Conservation (phyloP, 1,140 invertebrate genomes). For the Holcopasites calliopsidis region DNA sequence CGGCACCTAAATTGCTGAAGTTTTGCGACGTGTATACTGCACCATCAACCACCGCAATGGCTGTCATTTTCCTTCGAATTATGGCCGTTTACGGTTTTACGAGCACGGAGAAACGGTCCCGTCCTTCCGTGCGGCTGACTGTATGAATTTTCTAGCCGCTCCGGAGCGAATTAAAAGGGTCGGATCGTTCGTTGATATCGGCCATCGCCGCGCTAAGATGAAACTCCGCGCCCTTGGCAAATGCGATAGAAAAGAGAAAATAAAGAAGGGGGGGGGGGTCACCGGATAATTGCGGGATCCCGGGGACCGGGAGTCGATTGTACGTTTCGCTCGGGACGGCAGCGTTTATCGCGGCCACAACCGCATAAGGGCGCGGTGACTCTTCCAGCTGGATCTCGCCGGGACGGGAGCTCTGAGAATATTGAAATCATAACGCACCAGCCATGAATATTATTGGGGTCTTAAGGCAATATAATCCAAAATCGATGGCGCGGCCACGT, state of each 20-base stretch:
- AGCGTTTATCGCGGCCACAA: conserved; percentile 66
- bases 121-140: no score
- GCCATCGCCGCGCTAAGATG: no score
- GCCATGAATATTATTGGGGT: conserved; percentile 77
- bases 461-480: conserved; percentile 77
- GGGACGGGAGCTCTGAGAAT: conserved; percentile 60
- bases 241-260: conserved; percentile 1
- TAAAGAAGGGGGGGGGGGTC: no score
- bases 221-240: neutral
- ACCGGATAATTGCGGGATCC: conserved; percentile 34
- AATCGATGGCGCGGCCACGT: conserved; percentile 74
- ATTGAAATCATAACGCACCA: conserved; percentile 77
- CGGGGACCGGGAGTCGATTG: conserved; percentile 50
- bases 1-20: no score
- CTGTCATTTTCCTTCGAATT: no score
- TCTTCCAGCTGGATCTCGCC: conserved; percentile 66
- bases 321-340: conserved; percentile 38
- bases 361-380: conserved; percentile 64
- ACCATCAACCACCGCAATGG: no score
- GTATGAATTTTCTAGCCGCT: no score
- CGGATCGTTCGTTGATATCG: no score
- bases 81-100: no score
- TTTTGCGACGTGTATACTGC: no score
- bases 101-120: no score
- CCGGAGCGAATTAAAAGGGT: no score